Evolutionary conservation across 2,888 invertebrate genomes (phyloP), one percentile per base, ranked within the genome.

Genomic region (Thymelicus sylvestris): DNA sequence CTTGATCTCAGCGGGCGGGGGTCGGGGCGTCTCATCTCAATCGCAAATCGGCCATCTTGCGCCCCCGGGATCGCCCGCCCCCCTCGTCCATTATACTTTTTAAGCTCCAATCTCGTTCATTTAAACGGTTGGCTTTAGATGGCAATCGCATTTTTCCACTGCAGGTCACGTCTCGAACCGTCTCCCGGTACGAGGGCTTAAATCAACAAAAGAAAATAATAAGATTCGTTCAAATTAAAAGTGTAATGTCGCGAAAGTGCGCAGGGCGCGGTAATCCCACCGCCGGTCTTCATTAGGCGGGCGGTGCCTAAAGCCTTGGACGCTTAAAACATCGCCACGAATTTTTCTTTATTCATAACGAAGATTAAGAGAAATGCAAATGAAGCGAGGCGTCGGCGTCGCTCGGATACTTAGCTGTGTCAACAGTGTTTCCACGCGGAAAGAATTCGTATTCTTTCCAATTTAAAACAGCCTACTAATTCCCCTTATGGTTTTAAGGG

Each of bases 151-250:
- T 95, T 95, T 95, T 95, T 95, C 95, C 94, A 95, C 94, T 94
- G 94, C 94, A 94, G 92, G 95, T 95, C 95, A 95, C 95, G 95
- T 95, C 95, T 90, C 92, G 93, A 87, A 88, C 88, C 90, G 93
- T 94, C 94, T 93, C 92, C 91, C 89, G 90, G 85, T 86, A 91
- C 88, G 90, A 92, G 94, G 93, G 95, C 95, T 94, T 95, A 95
- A 95, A 95, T 95, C 95, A 95, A 95, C 95, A 95, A 94, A 94
- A 95, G 93, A 93, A 93, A 94, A 94, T 94, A 95, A 95, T 95
- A 95, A 95, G 95, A 95, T 95, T 95, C 95, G 92, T 95, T 95
- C 95, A 95, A 95, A 95, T 95, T 95, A 95, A 95, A 95, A 95
- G 95, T 95, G 95, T 95, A 95, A 95, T 91, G 93, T 93, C 92